phyloP scores from a whole-genome alignment of 2,113 vertebrate genomes.

The Castor canadensis region DNA sequence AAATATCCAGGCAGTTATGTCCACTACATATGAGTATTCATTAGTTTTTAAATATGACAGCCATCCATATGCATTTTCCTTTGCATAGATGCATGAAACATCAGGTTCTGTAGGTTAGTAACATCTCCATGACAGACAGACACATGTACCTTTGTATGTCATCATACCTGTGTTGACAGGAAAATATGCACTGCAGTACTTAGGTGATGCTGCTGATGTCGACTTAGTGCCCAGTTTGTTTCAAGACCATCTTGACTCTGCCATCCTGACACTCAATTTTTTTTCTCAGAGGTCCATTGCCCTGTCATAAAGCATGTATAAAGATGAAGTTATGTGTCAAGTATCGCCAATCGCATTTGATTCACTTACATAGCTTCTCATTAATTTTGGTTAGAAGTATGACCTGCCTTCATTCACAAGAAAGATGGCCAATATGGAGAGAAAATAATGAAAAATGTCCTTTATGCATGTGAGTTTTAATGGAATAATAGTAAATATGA shows the following conservation, averaged over 20 bases:
- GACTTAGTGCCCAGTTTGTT: neutral
- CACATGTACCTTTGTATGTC: neutral
- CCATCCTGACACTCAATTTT: neutral
- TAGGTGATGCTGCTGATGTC: neutral
- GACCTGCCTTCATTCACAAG: neutral
- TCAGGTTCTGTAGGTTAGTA: slow-evolving; percentile 26
- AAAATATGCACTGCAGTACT: neutral
- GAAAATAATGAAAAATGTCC: neutral
- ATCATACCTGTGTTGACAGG: slow-evolving; percentile 13
- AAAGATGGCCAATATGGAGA: neutral
- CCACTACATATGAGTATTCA: neutral
- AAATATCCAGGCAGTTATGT: neutral
- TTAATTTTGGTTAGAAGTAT: neutral
- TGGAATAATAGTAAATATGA: neutral
- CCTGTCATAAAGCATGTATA: neutral
- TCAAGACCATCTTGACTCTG: neutral
- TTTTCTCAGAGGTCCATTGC: neutral
- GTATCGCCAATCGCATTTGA: too few relatives aligned
- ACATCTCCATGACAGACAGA: neutral
- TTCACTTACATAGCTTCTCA: neutral
- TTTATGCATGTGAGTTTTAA: neutral
- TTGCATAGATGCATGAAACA: neutral
- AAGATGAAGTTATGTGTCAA: slow-evolving; percentile 30
- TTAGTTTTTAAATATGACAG: neutral
- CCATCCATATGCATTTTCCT: neutral